Evolutionary conservation across 1,140 invertebrate genomes (phyloP).

Genomic region (Cepaea nemoralis): DNA sequence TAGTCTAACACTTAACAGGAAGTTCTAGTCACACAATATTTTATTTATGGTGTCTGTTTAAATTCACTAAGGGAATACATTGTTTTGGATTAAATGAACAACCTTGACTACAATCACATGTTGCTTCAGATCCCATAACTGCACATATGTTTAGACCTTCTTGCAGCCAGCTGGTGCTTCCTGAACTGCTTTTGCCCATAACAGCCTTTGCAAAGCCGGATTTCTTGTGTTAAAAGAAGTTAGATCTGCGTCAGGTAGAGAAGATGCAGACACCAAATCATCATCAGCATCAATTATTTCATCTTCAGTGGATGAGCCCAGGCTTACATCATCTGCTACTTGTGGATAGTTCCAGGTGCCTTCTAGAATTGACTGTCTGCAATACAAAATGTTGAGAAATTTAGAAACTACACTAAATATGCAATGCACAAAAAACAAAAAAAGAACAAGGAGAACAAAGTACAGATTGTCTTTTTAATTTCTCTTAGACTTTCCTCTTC

Average conservation of each 20-base stretch:
- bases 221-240: constrained; percentile 67
- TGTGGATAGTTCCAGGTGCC: constrained; percentile 73
- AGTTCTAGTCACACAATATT: too few species aligned
- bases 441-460: too few species aligned
- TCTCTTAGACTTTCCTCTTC: too few species aligned
- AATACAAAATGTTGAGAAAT: neutral
- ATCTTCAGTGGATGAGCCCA: constrained; percentile 70
- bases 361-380: constrained; percentile 60
- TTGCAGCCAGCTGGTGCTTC: constrained; percentile 69
- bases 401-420: too few species aligned
- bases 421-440: too few species aligned
- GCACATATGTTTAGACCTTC: constrained; percentile 65
- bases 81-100: neutral
- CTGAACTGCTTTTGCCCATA: constrained; percentile 13
- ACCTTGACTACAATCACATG: neutral
- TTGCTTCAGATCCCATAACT: constrained; percentile 43
- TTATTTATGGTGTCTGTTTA: too few species aligned
- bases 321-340: constrained; percentile 71
- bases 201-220: neutral
- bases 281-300: constrained; percentile 64
- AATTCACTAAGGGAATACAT: too few species aligned
- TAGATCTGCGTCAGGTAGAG: constrained; percentile 68
- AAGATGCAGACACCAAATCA: constrained; percentile 63
- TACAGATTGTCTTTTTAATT: too few species aligned
- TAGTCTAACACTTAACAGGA: too few species aligned